Conservation (phyloP, 2,113 vertebrate species). For the Siniperca chuatsi region DNA sequence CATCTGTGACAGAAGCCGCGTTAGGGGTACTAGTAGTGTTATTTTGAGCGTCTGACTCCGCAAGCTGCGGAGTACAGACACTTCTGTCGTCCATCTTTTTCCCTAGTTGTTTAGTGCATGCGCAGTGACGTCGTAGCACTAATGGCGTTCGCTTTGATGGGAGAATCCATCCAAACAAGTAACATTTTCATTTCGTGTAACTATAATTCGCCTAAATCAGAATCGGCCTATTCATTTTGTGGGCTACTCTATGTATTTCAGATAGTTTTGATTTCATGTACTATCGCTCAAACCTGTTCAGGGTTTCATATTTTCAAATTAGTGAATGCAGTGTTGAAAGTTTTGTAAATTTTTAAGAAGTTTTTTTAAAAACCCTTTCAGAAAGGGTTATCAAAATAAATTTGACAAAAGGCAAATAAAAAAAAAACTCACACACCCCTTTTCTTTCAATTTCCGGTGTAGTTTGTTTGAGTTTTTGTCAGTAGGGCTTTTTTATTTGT, state of each 20-base stretch:
- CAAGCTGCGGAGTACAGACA: conserved; percentile 74
- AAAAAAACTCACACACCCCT: not conserved
- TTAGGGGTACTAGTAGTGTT: conserved; percentile 63
- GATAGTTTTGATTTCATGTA: not conserved
- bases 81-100: conserved; percentile 76
- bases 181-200: too few relatives aligned
- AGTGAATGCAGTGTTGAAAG: not conserved
- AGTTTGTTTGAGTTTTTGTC: not conserved
- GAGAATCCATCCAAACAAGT: not conserved
- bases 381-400: not conserved
- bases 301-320: too few relatives aligned
- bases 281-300: not conserved
- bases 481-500: not conserved
- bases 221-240: not conserved
- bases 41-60: conserved; percentile 78
- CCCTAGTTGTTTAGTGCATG: conserved; percentile 35
- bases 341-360: not conserved
- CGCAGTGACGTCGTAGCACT: not conserved
- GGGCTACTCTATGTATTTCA: not conserved
- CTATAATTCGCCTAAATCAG: not conserved
- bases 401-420: not conserved
- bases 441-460: not conserved
- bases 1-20: conserved; percentile 76
- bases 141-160: not conserved
- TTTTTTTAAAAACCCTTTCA: too few relatives aligned